phyloP scores from a whole-genome alignment of 2,888 invertebrate species.

The Agonopterix subpropinquella region DNA sequence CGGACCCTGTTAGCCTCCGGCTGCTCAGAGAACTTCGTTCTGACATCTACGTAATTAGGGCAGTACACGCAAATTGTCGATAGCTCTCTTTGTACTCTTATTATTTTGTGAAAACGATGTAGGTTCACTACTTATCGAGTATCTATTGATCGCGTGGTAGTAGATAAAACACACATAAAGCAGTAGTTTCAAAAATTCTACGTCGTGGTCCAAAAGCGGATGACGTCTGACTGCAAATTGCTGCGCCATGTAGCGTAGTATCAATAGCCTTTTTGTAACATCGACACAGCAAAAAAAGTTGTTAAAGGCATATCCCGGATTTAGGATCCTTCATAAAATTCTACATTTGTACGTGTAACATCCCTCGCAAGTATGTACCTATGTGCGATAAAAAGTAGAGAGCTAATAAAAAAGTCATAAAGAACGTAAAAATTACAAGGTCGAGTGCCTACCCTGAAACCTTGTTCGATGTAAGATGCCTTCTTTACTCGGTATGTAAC shows the following conservation, averaged over 20 bases:
- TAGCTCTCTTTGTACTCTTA: background rate
- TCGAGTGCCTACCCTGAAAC: background rate
- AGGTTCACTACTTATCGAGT: no score
- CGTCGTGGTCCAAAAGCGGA: no score
- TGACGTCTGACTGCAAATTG: no score
- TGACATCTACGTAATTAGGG: background rate
- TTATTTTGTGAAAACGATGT: background rate
- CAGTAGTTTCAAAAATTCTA: no score
- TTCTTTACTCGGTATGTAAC: no score
- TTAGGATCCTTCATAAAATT: background rate
- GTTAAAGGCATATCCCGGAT: background rate
- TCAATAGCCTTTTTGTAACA: no score
- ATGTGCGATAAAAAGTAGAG: background rate
- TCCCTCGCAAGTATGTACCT: background rate
- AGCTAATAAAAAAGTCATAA: constrained; percentile 1
- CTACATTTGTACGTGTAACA: background rate
- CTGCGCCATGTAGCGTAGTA: background rate
- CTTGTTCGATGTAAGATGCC: no score
- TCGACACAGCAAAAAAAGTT: no score
- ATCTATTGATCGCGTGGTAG: no score
- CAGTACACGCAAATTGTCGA: background rate
- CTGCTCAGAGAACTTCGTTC: constrained; percentile 5
- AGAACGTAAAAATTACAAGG: background rate
- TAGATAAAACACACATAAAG: no score
- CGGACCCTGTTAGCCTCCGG: constrained; percentile 7